A percentile compares a stretch with the other conserved stretches of the same genome.
These are phyloP conservation scores for Cheilosia vulpina DNA, from an alignment of 2,888 invertebrate species.

Conservation along the genomic window DNA sequence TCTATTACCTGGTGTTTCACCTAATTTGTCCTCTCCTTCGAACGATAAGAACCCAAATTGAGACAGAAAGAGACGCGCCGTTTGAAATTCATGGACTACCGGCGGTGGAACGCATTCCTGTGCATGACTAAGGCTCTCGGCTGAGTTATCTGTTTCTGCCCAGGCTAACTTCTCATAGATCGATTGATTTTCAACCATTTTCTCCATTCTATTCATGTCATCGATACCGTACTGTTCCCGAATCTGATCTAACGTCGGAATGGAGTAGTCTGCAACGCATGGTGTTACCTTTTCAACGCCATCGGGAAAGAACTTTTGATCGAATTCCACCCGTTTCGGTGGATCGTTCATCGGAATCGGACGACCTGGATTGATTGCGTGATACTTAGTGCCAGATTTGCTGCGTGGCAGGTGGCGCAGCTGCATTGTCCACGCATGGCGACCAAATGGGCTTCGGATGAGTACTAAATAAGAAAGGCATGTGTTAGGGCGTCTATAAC, in stretches of 20 bases:
- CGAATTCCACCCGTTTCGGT: constrained; percentile 87
- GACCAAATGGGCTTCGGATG: constrained; percentile 96
- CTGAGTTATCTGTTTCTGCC: constrained; percentile 83
- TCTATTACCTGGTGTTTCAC: constrained; percentile 79
- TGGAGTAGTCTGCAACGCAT: constrained; percentile 95
- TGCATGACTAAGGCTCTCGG: constrained; percentile 84
- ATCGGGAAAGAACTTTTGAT: constrained; percentile 91
- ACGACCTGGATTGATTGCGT: constrained; percentile 86
- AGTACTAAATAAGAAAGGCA: constrained; percentile 86
- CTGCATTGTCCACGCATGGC: constrained; percentile 97
- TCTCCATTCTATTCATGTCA: constrained; percentile 87
- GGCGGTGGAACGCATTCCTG: constrained; percentile 92
- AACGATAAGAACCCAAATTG: constrained; percentile 96
- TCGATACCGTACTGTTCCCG: constrained; percentile 85
- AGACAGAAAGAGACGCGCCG: constrained; percentile 96
- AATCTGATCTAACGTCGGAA: constrained; percentile 93
- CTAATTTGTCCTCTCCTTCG: constrained; percentile 83
- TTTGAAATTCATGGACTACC: constrained; percentile 96
- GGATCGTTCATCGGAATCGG: constrained; percentile 90
- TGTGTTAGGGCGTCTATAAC: background rate
- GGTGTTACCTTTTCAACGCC: constrained; percentile 90
- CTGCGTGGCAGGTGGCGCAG: constrained; percentile 93
- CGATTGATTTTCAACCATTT: constrained; percentile 89
- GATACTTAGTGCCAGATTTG: constrained; percentile 88
- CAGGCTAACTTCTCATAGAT: constrained; percentile 85